A percentile compares a stretch with the other conserved stretches of the same genome.
These are phyloP conservation scores for Ailurus styani DNA, from an alignment of 2,113 vertebrate genomes.

Conservation along the genomic window DNA sequence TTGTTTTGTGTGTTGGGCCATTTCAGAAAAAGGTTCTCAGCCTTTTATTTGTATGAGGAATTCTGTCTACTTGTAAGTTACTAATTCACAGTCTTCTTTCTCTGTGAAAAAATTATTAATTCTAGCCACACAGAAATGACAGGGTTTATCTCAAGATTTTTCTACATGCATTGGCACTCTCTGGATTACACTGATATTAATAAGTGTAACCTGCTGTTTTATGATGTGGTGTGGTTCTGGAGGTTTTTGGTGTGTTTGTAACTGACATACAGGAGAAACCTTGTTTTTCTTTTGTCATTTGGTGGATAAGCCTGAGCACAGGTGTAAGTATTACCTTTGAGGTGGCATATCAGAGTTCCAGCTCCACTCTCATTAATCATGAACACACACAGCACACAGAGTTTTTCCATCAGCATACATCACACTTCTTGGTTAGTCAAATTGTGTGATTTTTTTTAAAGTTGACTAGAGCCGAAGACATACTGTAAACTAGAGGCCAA, in stretches of 20 bases:
- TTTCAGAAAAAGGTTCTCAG: background rate
- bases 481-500: background rate
- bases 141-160: constrained; percentile 11
- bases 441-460: background rate
- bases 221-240: background rate
- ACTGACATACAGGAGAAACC: background rate
- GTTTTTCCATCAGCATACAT: background rate
- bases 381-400: background rate
- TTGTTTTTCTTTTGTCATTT: constrained; percentile 30
- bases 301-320: background rate
- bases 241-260: background rate
- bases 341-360: background rate
- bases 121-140: background rate
- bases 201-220: background rate
- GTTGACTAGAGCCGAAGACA: background rate
- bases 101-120: background rate
- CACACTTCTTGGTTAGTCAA: background rate
- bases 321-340: background rate
- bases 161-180: background rate
- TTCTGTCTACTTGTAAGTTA: constrained; percentile 16
- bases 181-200: background rate
- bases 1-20: background rate
- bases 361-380: background rate
- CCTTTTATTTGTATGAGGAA: background rate
- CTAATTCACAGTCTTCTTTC: constrained; percentile 14